Base-by-base conservation (phyloP, 2,888 invertebrate species). In the Priocnemis perturbator region DNA sequence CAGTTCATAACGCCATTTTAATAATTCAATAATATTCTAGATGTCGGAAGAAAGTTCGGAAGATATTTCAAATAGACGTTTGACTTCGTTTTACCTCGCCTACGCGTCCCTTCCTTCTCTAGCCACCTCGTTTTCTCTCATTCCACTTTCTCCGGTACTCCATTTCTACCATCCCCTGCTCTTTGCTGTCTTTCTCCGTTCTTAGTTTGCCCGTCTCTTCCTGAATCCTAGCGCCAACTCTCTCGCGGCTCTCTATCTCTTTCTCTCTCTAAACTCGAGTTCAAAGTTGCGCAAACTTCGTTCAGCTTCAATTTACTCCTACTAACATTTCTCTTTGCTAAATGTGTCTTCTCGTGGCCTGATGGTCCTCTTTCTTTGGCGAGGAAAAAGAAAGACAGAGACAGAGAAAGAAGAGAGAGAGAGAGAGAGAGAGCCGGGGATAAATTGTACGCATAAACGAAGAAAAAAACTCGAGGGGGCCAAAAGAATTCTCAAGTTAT, bases 271-370 rank as follows among this genome's bases (percentile, higher is more conserved):
- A 82, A 86, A 85, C 83, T 85, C 77, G 69, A 79, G 81, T 81
- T 76, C 81, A 81, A 82, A 85, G 85, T 86, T 86, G 83, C 81
- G 81, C 83, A 84, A 86, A 86, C 83, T 86, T 84, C 73, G 81
- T 83, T 78, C 82, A 78, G 79, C 85, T 85, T 85, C 85, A 85
- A 86, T 86, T 86, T 85, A 83, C 84, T 83, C 79, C 79, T 74
- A 76, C 84, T 81, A 85, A 85, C 85, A 77, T 85, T 85, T 83
- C 86, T 85, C 83, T 81, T 79, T 79, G 79, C 81, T 83, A 83
- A 86, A 82, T 77, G 79, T 72, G 67, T 67, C 79, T 67, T 76
- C 63, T 73, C 74, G 73, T 70, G 73, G 63, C 69, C 66, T 67
- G 65, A 74, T 64, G 64, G 65, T 21, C 48, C 44, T 50, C 47